A percentile compares a stretch with the other conserved stretches of the same genome.
Conservation (phyloP, 2,888 invertebrate species). For the Disparrhopalites patrizii region DNA sequence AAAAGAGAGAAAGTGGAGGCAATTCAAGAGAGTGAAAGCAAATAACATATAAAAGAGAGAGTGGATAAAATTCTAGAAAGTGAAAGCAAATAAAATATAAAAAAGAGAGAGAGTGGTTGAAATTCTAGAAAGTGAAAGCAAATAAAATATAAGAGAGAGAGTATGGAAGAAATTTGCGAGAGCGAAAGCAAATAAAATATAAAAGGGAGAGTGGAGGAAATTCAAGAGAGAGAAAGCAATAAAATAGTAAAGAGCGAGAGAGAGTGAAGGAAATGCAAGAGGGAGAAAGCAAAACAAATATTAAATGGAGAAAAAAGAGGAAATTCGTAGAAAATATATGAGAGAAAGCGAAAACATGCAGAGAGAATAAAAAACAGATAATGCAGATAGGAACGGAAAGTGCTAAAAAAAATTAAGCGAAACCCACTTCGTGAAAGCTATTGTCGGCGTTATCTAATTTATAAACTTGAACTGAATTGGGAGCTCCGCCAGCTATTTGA, state of each 20-base stretch:
- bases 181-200: not conserved
- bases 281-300: constrained; percentile 6
- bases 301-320: not conserved
- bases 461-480: too few relatives aligned
- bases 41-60: too few relatives aligned
- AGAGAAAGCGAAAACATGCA: not conserved
- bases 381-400: not conserved
- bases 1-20: not conserved
- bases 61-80: not conserved
- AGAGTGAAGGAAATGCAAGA: not conserved
- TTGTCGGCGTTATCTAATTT: not conserved
- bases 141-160: not conserved
- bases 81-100: too few relatives aligned
- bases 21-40: too few relatives aligned
- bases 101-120: not conserved
- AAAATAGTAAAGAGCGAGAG: too few relatives aligned
- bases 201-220: not conserved
- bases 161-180: not conserved
- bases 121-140: not conserved
- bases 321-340: not conserved
- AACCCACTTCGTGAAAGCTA: not conserved
- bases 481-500: too few relatives aligned
- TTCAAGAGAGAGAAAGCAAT: not conserved
- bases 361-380: not conserved
- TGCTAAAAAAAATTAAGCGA: not conserved